These are phyloP conservation scores for Dinocampus coccinellae DNA, from an alignment of 2,888 invertebrate genomes.

Conservation along the genomic window DNA sequence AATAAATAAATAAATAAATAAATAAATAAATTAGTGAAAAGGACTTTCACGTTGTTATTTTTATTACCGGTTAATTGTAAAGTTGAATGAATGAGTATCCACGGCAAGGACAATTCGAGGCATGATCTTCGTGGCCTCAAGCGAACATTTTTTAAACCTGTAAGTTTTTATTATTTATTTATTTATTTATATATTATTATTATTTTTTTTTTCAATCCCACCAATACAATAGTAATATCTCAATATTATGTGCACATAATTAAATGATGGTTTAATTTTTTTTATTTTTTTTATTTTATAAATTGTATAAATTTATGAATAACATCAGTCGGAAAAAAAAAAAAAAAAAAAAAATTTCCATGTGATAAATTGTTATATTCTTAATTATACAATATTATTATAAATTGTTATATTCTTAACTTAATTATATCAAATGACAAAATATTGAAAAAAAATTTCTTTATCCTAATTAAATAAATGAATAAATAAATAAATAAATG, in stretches of 20 bases:
- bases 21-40: neutral
- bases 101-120: slow-evolving; percentile 14
- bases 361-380: too few species aligned
- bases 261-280: neutral
- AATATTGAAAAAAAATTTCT: too few species aligned
- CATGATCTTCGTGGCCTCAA: slow-evolving; percentile 41
- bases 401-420: too few species aligned
- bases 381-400: too few species aligned
- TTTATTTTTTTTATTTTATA: too few species aligned
- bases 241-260: neutral
- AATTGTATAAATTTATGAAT: too few species aligned
- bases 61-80: slow-evolving; percentile 6
- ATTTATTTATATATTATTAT: neutral
- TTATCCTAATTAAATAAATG: too few species aligned
- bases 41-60: neutral
- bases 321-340: too few species aligned
- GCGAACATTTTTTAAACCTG: slow-evolving; percentile 43
- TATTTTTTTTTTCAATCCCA: neutral
- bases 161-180: slow-evolving; percentile 41
- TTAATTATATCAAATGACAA: too few species aligned
- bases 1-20: neutral
- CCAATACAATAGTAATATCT: too few species aligned
- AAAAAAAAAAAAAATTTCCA: too few species aligned
- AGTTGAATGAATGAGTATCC: slow-evolving; percentile 11
- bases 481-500: neutral